Evolutionary conservation across 2,888 invertebrate species (phyloP), one percentile per base, ranked within the genome.

Genomic region (Cerastis leucographa): DNA sequence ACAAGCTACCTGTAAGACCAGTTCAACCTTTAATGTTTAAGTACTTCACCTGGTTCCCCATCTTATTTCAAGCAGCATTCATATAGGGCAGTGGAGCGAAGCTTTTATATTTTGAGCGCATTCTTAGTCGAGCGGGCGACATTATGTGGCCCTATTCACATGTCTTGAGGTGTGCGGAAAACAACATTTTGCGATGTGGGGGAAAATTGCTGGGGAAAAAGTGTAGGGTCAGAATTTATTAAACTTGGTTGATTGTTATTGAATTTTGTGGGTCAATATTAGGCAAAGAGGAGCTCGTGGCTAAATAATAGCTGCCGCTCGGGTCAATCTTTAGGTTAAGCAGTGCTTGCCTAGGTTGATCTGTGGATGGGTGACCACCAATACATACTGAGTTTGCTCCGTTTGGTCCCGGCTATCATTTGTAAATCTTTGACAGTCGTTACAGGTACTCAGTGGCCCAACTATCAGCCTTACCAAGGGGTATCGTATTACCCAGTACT

Each of bases 71-170:
- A 76, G 78, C 77, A 68, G 6, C 35, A 72, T 76, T 66, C 49
- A 84, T 81, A 62, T 82, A 77, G 87, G 87, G 82, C 74, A 87
- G 83, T 85, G 62, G 88, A 87, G 81, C 87, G 76, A 79, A 86
- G 66, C 76, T 83, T 84, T 86, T 83, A 80, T 88, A 87, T 86
- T 85, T 85, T 79, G 73, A 82, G 81, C 78, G 59, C 81, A 82
- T 85, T 86, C 80, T 81, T 80, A 64, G 80, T 74, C 64, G 56
- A 49, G 29, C 72, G 67, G 35, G 69, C 56, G 54, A 65, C 74
- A 80, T 78, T 80, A 75, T 79, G 70, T 74, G 76, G 3, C 22
- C 12, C 77, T 79, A 71, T 83, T 81, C 80, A 84, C 65, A 68
- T 82, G 84, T 80, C 65, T 88, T 89, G 12, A 64, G 78, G 77